These are phyloP conservation scores for Coelopa frigida DNA, from an alignment of 1,140 invertebrate genomes.

Conservation along the genomic window DNA sequence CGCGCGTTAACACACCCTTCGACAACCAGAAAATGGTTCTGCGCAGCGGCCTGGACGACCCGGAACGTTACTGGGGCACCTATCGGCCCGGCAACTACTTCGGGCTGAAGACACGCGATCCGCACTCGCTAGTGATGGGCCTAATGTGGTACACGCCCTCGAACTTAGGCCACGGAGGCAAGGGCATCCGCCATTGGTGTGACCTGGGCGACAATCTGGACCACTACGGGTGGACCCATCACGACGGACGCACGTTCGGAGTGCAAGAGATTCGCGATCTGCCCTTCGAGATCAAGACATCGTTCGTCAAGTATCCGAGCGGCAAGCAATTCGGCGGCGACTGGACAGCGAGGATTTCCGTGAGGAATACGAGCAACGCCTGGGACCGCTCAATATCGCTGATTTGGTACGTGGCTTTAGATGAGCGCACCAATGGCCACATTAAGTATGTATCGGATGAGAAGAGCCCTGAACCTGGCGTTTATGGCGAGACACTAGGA, in stretches of 20 bases:
- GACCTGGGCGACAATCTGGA: constrained; percentile 79
- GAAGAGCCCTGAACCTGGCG: constrained; percentile 54
- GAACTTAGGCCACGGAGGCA: constrained; percentile 55
- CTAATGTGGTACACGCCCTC: constrained; percentile 94
- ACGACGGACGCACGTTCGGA: constrained; percentile 89
- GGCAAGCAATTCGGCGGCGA: constrained; percentile 79
- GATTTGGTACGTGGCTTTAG: constrained; percentile 70
- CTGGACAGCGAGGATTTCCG: constrained; percentile 81
- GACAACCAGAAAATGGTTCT: constrained; percentile 55
- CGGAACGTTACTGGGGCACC: constrained; percentile 85
- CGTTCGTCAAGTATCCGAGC: constrained; percentile 78
- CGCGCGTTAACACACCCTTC: constrained; percentile 79
- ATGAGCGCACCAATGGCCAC: constrained; percentile 58
- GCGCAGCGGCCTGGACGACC: constrained; percentile 60
- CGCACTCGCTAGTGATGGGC: constrained; percentile 80
- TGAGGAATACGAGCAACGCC: constrained; percentile 46
- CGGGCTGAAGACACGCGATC: constrained; percentile 83
- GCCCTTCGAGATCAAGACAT: constrained; percentile 69
- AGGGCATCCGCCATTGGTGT: constrained; percentile 85
- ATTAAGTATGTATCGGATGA: constrained; percentile 50
- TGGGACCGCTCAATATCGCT: constrained; percentile 53
- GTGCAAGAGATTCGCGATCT: constrained; percentile 82
- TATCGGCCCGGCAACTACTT: constrained; percentile 85
- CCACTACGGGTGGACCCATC: constrained; percentile 79
- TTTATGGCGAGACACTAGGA: constrained; percentile 68